phyloP scores from a whole-genome alignment of 2,888 invertebrate species.

The Argyresthia goedartella region DNA sequence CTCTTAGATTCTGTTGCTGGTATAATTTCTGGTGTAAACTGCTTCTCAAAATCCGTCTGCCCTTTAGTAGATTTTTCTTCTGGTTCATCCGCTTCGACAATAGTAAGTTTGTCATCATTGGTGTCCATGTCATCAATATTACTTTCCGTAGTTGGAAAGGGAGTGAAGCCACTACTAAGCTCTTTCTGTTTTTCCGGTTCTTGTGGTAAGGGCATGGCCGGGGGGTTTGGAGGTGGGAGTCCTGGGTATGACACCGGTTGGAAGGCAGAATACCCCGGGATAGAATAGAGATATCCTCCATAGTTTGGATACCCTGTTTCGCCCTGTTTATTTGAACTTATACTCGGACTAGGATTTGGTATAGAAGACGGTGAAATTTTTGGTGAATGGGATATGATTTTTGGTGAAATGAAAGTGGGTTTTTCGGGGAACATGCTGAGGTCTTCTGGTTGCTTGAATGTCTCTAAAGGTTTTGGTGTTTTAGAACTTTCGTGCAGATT shows the following conservation, averaged over 20 bases:
- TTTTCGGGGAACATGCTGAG: constrained; percentile 32
- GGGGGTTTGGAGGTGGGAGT: background rate
- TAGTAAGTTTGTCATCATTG: constrained; percentile 4
- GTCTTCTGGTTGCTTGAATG: constrained; percentile 31
- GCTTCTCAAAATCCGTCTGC: constrained; percentile 51
- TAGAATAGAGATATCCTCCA: constrained; percentile 49
- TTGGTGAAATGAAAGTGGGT: constrained; percentile 34
- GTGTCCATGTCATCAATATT: constrained; percentile 10
- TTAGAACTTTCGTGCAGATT: constrained; percentile 10
- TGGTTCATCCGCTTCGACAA: background rate
- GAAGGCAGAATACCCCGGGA: constrained; percentile 61
- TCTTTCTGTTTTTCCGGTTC: constrained; percentile 20
- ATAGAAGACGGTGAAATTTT: constrained; percentile 64
- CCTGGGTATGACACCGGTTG: constrained; percentile 48
- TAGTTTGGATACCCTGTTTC: constrained; percentile 46
- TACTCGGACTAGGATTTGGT: constrained; percentile 57
- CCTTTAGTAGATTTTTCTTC: constrained; percentile 16
- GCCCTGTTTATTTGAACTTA: constrained; percentile 40
- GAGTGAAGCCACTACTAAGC: background rate
- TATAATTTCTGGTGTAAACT: constrained; percentile 45
- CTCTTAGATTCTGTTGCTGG: constrained; percentile 27
- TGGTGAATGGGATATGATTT: constrained; percentile 45
- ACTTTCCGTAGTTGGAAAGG: constrained; percentile 3
- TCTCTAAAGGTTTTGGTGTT: constrained; percentile 16
- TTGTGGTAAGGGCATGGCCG: constrained; percentile 3